Conservation (phyloP, 2,888 invertebrate genomes). For the Cetonia aurata region DNA sequence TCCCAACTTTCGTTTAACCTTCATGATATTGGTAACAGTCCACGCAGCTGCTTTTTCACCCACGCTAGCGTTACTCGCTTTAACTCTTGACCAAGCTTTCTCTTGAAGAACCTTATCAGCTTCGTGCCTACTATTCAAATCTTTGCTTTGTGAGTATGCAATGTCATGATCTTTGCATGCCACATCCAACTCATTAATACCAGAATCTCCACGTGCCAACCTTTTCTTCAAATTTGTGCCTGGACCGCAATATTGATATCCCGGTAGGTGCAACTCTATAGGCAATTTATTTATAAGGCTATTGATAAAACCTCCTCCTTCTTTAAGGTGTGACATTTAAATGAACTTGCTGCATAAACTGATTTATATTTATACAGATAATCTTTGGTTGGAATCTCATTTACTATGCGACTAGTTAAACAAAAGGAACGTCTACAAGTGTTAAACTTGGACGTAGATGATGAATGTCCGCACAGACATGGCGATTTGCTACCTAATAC, state of each 20-base stretch:
- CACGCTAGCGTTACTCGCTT: conserved; percentile 32
- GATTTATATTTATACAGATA: not conserved
- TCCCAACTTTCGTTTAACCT: conserved; percentile 43
- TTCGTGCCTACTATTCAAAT: conserved; percentile 17
- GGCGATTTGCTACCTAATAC: conserved; percentile 6
- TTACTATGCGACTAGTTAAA: conserved; percentile 1
- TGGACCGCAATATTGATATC: conserved; percentile 54
- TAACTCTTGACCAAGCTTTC: conserved; percentile 39
- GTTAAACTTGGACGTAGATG: not conserved
- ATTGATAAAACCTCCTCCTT: conserved; percentile 47
- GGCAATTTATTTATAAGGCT: conserved; percentile 51
- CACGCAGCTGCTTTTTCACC: conserved; percentile 41
- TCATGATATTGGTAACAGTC: conserved; percentile 41
- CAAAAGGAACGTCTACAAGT: conserved; percentile 1
- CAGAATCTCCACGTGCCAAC: conserved; percentile 57
- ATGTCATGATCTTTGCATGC: conserved; percentile 54
- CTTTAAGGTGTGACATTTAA: conserved; percentile 7
- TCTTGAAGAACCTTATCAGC: conserved; percentile 42
- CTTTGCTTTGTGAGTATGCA: conserved; percentile 35
- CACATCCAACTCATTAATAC: conserved; percentile 57
- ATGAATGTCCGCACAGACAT: not conserved
- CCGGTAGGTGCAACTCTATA: conserved; percentile 50
- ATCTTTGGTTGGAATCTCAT: too few relatives aligned
- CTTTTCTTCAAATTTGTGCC: conserved; percentile 54
- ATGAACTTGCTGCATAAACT: too few relatives aligned